Percentiles rank a stretch among this genome's conserved stretches.
These are phyloP conservation scores for Drosophila orena DNA, from an alignment of 1,140 invertebrate genomes.

Conservation along the genomic window DNA sequence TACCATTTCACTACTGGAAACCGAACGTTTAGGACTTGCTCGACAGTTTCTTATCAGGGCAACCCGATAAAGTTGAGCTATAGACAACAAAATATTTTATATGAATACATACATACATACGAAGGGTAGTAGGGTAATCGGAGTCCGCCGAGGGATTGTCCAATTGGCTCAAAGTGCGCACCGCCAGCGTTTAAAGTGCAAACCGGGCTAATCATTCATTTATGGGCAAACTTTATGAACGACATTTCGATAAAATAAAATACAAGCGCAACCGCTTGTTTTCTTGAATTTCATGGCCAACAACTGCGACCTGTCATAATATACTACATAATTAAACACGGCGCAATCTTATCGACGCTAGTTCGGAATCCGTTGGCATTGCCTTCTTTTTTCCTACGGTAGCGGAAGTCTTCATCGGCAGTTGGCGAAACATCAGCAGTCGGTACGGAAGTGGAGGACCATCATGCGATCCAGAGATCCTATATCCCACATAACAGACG, in stretches of 20 bases:
- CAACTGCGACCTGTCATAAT: constrained; percentile 27
- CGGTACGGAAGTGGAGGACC: neutral
- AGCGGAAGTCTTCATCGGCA: constrained; percentile 21
- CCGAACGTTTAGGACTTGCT: constrained; percentile 2
- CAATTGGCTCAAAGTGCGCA: constrained; percentile 63
- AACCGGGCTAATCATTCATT: constrained; percentile 44
- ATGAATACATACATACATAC: neutral
- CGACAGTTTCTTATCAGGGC: constrained; percentile 17
- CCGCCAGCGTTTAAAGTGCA: constrained; percentile 58
- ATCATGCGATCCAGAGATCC: constrained; percentile 2
- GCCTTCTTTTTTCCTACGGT: neutral
- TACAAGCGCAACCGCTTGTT: constrained; percentile 11
- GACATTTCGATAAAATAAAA: constrained; percentile 54
- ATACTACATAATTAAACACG: constrained; percentile 38
- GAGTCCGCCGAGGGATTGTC: constrained; percentile 14
- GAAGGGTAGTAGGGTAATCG: neutral
- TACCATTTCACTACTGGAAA: neutral
- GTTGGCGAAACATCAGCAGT: constrained; percentile 14
- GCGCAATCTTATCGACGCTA: constrained; percentile 47
- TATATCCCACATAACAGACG: neutral
- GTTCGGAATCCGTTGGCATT: neutral
- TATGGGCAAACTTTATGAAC: constrained; percentile 51
- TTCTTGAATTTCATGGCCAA: constrained; percentile 1
- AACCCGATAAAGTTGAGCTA: constrained; percentile 15
- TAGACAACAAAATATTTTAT: neutral